Percentiles rank a stretch among this genome's conserved stretches.
phyloP scores from a whole-genome alignment of 2,113 vertebrate genomes.

The Hydrochoerus hydrochaeris region DNA sequence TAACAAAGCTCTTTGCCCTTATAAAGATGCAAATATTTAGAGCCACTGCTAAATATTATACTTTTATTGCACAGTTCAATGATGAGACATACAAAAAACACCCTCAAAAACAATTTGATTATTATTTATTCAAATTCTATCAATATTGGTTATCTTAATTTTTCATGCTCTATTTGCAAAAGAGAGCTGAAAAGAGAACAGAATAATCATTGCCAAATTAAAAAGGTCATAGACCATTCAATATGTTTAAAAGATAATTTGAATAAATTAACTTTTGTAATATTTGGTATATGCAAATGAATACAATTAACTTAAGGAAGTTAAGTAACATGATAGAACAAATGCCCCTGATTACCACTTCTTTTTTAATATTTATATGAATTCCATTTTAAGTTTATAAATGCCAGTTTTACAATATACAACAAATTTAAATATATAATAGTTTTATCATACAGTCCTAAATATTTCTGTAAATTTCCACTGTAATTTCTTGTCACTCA shows the following conservation, averaged over 20 bases:
- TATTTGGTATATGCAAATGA: constrained; percentile 2
- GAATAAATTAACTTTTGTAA: background rate
- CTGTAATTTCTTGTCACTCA: background rate
- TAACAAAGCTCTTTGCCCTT: background rate
- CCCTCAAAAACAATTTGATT: background rate
- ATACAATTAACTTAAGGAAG: background rate
- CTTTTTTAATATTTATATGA: background rate
- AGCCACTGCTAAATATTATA: background rate
- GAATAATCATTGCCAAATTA: constrained; percentile 59
- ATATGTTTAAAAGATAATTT: constrained; percentile 56
- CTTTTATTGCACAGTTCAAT: background rate
- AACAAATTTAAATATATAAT: background rate
- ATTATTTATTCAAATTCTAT: background rate
- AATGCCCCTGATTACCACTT: background rate
- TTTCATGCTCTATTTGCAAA: background rate
- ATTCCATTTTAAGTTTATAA: background rate
- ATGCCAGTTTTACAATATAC: background rate
- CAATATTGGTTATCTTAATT: constrained; percentile 50
- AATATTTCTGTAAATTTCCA: background rate
- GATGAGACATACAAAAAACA: constrained; percentile 11
- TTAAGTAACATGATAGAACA: background rate
- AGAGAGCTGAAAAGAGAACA: constrained; percentile 56
- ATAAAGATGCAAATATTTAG: background rate
- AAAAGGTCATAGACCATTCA: constrained; percentile 61
- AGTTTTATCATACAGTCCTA: background rate